Conservation (phyloP, 2,888 invertebrate genomes). For the Cyclophora albipunctata region DNA sequence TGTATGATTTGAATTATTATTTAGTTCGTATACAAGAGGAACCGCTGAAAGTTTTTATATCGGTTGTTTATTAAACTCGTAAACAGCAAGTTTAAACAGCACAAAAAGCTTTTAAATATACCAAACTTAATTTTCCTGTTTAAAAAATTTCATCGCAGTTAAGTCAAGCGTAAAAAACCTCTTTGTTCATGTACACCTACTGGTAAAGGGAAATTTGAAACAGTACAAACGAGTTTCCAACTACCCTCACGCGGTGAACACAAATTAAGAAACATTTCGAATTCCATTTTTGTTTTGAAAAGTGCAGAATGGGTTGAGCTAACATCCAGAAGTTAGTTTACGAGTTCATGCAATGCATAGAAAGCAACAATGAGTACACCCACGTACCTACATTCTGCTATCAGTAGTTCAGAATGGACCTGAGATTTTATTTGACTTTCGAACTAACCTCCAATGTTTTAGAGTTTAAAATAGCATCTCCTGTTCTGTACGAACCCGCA, state of each 20-base stretch:
- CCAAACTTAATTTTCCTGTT: background rate
- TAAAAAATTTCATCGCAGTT: background rate
- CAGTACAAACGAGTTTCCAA: constrained; percentile 30
- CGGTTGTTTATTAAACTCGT: no score
- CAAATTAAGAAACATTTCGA: constrained; percentile 38
- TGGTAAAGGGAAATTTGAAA: constrained; percentile 12
- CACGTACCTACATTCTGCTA: constrained; percentile 8
- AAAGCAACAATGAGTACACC: background rate
- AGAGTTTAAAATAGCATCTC: no score
- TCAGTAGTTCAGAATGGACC: constrained; percentile 3
- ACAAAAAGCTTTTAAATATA: no score
- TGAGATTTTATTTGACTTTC: no score
- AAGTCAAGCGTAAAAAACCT: constrained; percentile 8
- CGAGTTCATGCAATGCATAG: constrained; percentile 16
- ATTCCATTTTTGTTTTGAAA: constrained; percentile 34
- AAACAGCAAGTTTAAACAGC: no score
- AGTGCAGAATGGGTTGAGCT: constrained; percentile 25
- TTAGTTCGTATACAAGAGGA: no score
- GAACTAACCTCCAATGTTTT: no score
- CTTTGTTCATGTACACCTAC: background rate
- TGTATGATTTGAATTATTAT: no score
- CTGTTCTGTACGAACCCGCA: no score
- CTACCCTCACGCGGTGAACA: constrained; percentile 25
- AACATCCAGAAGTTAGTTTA: constrained; percentile 27
- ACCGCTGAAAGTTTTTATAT: no score